Evolutionary conservation across 2,888 invertebrate genomes (phyloP).

Genomic region (Zelleria hepariella): DNA sequence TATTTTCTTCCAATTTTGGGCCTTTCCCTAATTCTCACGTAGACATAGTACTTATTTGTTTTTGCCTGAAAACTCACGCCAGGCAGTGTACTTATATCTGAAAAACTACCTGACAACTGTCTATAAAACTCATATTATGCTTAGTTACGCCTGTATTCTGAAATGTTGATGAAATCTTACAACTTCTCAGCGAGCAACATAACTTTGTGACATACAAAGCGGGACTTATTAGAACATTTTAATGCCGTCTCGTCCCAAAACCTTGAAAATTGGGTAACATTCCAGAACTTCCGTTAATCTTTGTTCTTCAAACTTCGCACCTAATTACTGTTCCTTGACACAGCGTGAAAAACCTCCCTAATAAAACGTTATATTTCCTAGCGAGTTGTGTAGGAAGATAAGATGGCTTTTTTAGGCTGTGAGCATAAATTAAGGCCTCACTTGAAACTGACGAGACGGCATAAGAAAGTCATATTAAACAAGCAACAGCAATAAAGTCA

Average conservation of each 20-base stretch:
- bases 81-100: too few relatives aligned
- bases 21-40: too few relatives aligned
- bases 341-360: not conserved
- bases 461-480: not conserved
- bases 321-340: not conserved
- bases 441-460: not conserved
- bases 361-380: not conserved
- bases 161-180: not conserved
- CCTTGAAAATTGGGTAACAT: not conserved
- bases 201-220: not conserved
- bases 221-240: not conserved
- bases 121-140: too few relatives aligned
- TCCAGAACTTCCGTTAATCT: not conserved
- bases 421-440: not conserved
- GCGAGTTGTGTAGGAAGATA: not conserved
- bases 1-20: too few relatives aligned
- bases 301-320: not conserved
- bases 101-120: too few relatives aligned
- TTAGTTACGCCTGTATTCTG: not conserved
- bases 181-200: not conserved
- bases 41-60: too few relatives aligned
- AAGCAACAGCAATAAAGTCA: not conserved
- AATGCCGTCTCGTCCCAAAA: not conserved
- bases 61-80: too few relatives aligned
- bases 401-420: not conserved